Base-by-base conservation (phyloP, 1,140 invertebrate genomes). In the Euura saliciscinereae region DNA sequence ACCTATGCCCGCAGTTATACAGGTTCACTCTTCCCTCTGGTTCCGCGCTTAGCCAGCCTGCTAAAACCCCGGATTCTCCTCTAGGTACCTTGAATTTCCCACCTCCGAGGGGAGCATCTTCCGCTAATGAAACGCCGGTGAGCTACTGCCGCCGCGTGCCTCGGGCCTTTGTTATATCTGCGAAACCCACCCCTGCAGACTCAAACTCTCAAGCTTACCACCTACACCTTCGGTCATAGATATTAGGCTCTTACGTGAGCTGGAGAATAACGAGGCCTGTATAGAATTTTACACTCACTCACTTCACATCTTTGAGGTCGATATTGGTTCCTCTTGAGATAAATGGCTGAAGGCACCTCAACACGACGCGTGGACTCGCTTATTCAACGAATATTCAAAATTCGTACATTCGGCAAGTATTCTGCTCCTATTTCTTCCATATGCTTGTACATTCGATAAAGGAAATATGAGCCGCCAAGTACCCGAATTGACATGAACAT, bases 121-220 rank as follows among this genome's bases (percentile, higher is more conserved):
- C 81, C 81, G 84, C 81, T 87, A 87, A 87, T 87, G 86, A 87
- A 87, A 87, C 82, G 84, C 77, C 79, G 80, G 80, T 87, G 86
- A 87, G 85, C 85, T 87, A 87, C 81, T 81, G 82, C 75, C 79
- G 78, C 83, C 82, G 83, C 86, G 86, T 87, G 85, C 84, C 84
- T 80, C 77, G 78, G 78, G 77, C 80, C 82, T 81, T 80, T 68
- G 70, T 75, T 75, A 77, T 78, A 76, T 76, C 74, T 69, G 28
- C 28, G 28, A 13, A 51, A 64, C 13, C 71, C 6, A 68, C 10
- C 44, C 42, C 44, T 46, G 43, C 64, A 4, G 64, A 44, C 68
- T 4, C 69, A 45, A 42, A 44, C 69, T 6, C 42, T 51, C 43
- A 8, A 44, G 43, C 42, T 42, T 65, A 42, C 13, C 65, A 64